Percentiles rank a stretch among this genome's conserved stretches.
Evolutionary conservation across 2,113 vertebrate species (phyloP).

Genomic region (Anguilla japonica): DNA sequence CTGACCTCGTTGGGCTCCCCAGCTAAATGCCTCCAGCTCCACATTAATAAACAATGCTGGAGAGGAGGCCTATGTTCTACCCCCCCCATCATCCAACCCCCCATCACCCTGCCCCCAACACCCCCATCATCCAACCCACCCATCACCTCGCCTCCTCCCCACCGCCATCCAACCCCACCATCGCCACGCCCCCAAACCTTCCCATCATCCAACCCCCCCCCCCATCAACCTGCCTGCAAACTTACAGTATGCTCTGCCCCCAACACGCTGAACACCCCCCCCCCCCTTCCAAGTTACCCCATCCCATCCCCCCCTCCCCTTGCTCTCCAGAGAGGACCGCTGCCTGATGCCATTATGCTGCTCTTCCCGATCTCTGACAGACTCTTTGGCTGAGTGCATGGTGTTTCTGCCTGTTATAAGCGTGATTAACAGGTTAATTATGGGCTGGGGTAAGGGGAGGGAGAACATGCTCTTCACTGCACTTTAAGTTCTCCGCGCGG

Average conservation of each 20-base stretch:
- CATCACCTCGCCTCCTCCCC: too few relatives aligned
- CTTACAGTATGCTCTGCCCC: too few relatives aligned
- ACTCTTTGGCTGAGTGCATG: neutral
- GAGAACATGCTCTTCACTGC: neutral
- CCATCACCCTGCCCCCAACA: too few relatives aligned
- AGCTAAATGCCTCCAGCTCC: conserved; percentile 60
- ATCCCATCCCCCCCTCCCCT: too few relatives aligned
- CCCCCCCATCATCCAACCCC: too few relatives aligned
- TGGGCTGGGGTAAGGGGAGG: neutral
- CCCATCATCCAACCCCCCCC: too few relatives aligned
- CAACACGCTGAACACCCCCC: too few relatives aligned
- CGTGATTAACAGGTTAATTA: neutral
- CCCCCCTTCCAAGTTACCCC: too few relatives aligned
- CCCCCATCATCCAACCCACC: too few relatives aligned
- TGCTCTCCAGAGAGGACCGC: neutral
- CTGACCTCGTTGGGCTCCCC: conserved; percentile 62
- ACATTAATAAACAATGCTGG: conserved; percentile 53
- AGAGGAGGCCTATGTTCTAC: neutral
- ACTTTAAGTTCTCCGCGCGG: neutral
- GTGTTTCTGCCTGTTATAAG: neutral
- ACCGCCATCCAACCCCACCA: too few relatives aligned
- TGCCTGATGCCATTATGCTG: neutral
- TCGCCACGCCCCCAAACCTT: too few relatives aligned
- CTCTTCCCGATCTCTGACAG: neutral
- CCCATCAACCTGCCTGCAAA: too few relatives aligned